Base-by-base conservation (phyloP, 2,888 invertebrate species). In the Epinotia ramella region DNA sequence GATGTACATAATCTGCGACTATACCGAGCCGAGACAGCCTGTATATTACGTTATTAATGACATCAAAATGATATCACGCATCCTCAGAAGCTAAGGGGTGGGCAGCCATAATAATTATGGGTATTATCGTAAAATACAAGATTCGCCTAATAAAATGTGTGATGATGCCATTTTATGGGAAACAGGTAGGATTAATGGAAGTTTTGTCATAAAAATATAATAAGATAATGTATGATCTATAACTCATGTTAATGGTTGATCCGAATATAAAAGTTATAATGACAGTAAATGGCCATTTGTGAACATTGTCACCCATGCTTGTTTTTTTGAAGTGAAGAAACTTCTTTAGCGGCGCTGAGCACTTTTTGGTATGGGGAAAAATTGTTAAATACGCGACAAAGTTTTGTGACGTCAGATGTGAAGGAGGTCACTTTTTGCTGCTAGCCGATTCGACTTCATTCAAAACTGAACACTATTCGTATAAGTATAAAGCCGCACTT, bases 91-190 rank as follows among this genome's bases (percentile, higher is more conserved):
- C 70, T 28, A 46, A 59, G 67, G 73, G 68, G 68, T 69, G 73
- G 53, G 53, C 64, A 70, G 74, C 59, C 64, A 74, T 71, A 66
- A 75, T 75, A 65, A 75, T 75, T 75, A 75, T 40, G 65, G 65
- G 33, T 57, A 65, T 76, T 72, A 76, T 76, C 76, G 72, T 76
- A 76, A 76, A 75, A 76, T 76, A 76, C 71, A 59, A 56, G 76
- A 76, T 76, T 72, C 56, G 44, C 44, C 71, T 72, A 72, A 76
- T 76, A 76, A 75, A 75, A 75, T 75, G 70, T 75, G 75, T 71
- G 75, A 70, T 75, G 75, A 75, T 62, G 60, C 70, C 60, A 71
- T 60, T 75, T 75, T 75, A 75, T 75, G 75, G 70, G 65, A 60
- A 71, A 75, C 75, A 71, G 75, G 75, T 71, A 75, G 46, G 65